Percentiles rank a stretch among this genome's conserved stretches.
These are phyloP conservation scores for Phenganax stokvisi DNA, from an alignment of 92 coral and sea anemone genomes.

Conservation along the genomic window DNA sequence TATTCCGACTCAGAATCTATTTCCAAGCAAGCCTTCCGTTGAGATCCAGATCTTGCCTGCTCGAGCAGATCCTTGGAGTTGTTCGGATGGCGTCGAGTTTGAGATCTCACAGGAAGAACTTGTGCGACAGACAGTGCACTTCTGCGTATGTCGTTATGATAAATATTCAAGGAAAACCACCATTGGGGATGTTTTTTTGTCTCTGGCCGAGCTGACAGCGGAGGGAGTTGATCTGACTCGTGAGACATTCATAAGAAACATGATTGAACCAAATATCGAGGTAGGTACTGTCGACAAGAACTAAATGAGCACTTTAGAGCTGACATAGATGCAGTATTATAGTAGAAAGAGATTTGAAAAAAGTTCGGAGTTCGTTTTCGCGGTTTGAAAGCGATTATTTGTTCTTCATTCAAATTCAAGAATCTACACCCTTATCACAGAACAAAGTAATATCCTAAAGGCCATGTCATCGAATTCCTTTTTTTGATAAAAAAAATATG, in stretches of 20 bases:
- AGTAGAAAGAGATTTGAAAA: too few species aligned
- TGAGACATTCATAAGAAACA: conserved; percentile 76
- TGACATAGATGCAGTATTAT: too few species aligned
- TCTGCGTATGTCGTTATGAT: conserved; percentile 93
- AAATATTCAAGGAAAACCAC: conserved; percentile 65
- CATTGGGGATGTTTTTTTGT: conserved; percentile 86
- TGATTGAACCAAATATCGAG: conserved; percentile 77
- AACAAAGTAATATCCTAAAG: too few species aligned
- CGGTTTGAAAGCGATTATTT: too few species aligned
- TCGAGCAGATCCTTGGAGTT: conserved; percentile 39
- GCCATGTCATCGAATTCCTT: too few species aligned
- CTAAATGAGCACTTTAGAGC: too few species aligned
- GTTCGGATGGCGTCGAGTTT: conserved; percentile 62
- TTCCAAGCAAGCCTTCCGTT: conserved; percentile 76
- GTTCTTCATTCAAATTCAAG: too few species aligned
- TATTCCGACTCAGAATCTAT: conserved; percentile 70
- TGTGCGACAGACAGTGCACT: conserved; percentile 79
- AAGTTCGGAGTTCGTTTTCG: too few species aligned
- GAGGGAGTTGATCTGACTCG: conserved; percentile 84
- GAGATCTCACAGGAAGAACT: conserved; percentile 69
- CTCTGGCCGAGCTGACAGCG: conserved; percentile 93
- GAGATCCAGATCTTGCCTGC: conserved; percentile 80
- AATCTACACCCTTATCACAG: too few species aligned
- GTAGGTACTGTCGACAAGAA: conserved; percentile 33
- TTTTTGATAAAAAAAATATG: not conserved